A percentile compares a stretch with the other conserved stretches of the same genome.
Evolutionary conservation across 2,113 vertebrate species (phyloP).

Genomic region (Coryphaenoides rupestris): DNA sequence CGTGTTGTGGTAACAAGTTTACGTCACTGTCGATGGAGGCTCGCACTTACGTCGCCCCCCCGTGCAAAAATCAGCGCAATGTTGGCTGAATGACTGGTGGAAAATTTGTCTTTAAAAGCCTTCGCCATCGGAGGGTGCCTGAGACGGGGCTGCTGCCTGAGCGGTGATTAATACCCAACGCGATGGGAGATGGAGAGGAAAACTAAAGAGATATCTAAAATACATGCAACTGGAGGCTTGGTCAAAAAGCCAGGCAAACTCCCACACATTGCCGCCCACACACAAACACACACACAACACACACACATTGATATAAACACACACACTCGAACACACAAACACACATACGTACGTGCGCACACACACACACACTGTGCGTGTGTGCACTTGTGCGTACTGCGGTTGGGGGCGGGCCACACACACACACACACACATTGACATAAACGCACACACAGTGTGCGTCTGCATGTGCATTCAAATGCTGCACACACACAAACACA

Average conservation of each 20-base stretch:
- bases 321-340: conserved; percentile 22
- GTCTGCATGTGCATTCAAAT: too few relatives aligned
- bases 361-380: conserved; percentile 35
- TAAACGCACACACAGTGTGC: conserved; percentile 36
- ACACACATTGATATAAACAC: conserved; percentile 31
- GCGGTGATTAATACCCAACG: conserved; percentile 49
- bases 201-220: conserved; percentile 65
- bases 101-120: conserved; percentile 26
- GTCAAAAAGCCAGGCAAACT: conserved; percentile 66
- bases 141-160: conserved; percentile 31
- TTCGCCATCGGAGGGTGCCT: conserved; percentile 39
- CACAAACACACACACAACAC: neutral
- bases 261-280: conserved; percentile 55
- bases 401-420: too few relatives aligned
- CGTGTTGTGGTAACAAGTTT: neutral
- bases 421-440: conserved; percentile 12
- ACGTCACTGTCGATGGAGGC: neutral
- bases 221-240: conserved; percentile 65
- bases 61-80: neutral
- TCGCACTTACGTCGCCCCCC: too few relatives aligned
- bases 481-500: conserved; percentile 34
- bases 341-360: conserved; percentile 20
- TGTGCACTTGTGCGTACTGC: too few relatives aligned
- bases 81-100: conserved; percentile 18
- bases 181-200: conserved; percentile 52